Percentiles rank a stretch among this genome's conserved stretches.
Conservation (phyloP, 1,140 invertebrate genomes). For the Octopus sinensis region DNA sequence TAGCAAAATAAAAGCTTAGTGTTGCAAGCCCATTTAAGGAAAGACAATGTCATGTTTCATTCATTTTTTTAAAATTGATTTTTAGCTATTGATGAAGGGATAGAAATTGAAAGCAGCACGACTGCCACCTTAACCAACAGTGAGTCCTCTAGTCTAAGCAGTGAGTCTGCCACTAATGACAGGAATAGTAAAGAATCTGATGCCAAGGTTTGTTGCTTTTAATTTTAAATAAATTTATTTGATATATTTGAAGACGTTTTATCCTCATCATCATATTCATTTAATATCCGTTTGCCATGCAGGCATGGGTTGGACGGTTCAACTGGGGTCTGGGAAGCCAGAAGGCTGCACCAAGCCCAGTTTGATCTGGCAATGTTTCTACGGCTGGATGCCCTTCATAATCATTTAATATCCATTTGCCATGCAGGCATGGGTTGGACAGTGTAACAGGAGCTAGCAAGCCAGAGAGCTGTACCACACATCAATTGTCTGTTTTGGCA, state of each 20-base stretch:
- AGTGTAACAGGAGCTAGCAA: too few relatives aligned
- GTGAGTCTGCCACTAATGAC: conserved; percentile 45
- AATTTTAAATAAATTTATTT: conserved; percentile 1
- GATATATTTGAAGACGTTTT: not conserved
- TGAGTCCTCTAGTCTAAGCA: conserved; percentile 42
- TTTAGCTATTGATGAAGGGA: conserved; percentile 64
- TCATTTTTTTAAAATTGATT: not conserved
- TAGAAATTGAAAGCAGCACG: conserved; percentile 62
- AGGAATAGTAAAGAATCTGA: conserved; percentile 39
- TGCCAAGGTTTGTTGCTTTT: conserved; percentile 29
- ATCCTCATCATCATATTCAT: not conserved
- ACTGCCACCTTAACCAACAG: conserved; percentile 29
- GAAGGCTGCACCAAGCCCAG: too few relatives aligned
- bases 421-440: too few relatives aligned
- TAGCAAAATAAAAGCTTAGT: too few relatives aligned
- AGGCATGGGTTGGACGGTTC: too few relatives aligned
- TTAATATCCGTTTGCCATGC: too few relatives aligned
- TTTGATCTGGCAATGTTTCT: too few relatives aligned
- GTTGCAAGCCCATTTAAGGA: not conserved
- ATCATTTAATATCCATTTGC: too few relatives aligned
- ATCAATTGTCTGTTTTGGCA: too few relatives aligned
- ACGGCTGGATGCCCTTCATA: too few relatives aligned
- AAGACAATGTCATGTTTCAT: not conserved
- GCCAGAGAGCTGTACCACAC: too few relatives aligned
- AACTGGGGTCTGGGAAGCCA: too few relatives aligned